A percentile compares a stretch with the other conserved stretches of the same genome.
Conservation (phyloP, 1,140 invertebrate genomes). For the Leptinotarsa undecemlineata region DNA sequence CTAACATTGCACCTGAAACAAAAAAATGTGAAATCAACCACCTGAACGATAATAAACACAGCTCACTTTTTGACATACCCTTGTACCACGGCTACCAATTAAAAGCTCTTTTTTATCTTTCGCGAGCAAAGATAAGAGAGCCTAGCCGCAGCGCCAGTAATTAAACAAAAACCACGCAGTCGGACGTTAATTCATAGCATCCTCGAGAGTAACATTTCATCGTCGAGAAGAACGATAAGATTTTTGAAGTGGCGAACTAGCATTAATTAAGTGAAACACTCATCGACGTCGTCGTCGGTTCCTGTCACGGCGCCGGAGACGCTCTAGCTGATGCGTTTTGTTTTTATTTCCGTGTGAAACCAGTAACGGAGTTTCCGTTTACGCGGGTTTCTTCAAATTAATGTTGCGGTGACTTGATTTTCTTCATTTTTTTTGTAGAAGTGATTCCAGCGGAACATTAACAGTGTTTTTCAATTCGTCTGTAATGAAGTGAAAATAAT, state of each 20-base stretch:
- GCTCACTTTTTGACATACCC: background rate
- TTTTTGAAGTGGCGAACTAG: background rate
- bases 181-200: constrained; percentile 10
- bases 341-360: constrained; percentile 9
- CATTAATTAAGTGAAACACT: background rate
- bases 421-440: too few species aligned
- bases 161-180: background rate
- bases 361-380: background rate
- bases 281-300: background rate
- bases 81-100: constrained; percentile 5
- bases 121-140: background rate
- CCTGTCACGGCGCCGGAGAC: constrained; percentile 12
- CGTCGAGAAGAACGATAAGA: background rate
- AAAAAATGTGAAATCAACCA: too few species aligned
- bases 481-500: too few species aligned
- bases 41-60: too few species aligned
- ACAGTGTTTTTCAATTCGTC: too few species aligned
- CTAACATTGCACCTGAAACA: too few species aligned
- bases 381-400: background rate
- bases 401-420: too few species aligned
- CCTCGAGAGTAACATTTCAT: background rate
- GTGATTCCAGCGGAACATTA: too few species aligned
- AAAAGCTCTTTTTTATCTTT: background rate
- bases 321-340: constrained; percentile 18
- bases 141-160: background rate